Evolutionary conservation across 1,140 invertebrate species (phyloP), one percentile per base, ranked within the genome.

Genomic region (Cotesia vestalis): DNA sequence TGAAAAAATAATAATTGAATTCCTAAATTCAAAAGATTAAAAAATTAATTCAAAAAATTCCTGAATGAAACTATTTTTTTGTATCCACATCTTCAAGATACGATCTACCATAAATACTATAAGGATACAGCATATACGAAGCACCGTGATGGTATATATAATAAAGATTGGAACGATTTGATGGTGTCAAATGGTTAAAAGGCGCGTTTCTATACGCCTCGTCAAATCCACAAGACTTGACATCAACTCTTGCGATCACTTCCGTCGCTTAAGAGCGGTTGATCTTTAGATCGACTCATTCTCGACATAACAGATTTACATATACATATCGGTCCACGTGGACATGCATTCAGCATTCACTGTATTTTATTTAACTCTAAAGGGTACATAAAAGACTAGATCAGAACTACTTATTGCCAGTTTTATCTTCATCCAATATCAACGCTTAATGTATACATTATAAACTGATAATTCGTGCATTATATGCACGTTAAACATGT

Each of bases 161-260:
- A 46, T 46, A 38, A 66, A 46, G 55, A 53, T 60, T 46, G 27
- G 38, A 57, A 12, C 46, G 52, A 67, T 71, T 63, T 51, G 51
- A 55, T 71, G 64, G 69, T 74, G 73, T 74, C 73, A 71, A 74
- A 74, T 71, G 40, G 64, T 66, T 66, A 74, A 74, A 74, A 66
- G 53, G 62, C 38, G 46, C 53, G n/a, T n/a, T 52, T 20, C 57
- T 40, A 40, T 66, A 66, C 40, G 64, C 63, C 64, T 72, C 55
- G 63, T 66, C 69, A 67, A 55, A 62, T 73, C 27, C 52, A 55
- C 61, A 57, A 46, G 59, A 73, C 52, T 17, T 67, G 70, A 72
- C 70, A 72, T 63, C 62, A 66, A 36, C 51, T 46, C 40, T 46
- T 46, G 36, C 38, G 53, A 51, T 35, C 63, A 72, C 70, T 72